These are phyloP conservation scores for Pogonophryne albipinna DNA, from an alignment of 2,797 vertebrate genomes.

Conservation along the genomic window DNA sequence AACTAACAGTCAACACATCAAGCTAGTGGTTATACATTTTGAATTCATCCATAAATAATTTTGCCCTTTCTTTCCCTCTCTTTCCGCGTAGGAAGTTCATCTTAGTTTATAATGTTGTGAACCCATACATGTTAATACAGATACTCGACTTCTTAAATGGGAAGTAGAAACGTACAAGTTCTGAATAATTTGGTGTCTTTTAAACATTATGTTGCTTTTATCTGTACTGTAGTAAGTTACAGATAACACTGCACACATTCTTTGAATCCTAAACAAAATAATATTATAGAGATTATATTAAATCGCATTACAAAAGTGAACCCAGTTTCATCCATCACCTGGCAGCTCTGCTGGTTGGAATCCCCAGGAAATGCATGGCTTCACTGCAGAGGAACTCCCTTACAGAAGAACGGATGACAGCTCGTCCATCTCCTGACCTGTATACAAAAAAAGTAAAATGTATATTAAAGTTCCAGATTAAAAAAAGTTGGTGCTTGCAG, in stretches of 20 bases:
- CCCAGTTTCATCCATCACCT: constrained; percentile 59
- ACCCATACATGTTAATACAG: not conserved
- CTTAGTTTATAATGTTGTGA: no score
- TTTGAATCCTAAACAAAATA: not conserved
- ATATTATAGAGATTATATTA: no score
- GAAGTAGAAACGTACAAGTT: not conserved
- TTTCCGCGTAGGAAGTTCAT: no score
- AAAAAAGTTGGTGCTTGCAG: not conserved
- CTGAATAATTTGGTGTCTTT: not conserved
- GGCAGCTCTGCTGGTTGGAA: constrained; percentile 89
- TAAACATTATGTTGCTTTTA: not conserved
- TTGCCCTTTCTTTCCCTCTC: no score
- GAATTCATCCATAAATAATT: no score
- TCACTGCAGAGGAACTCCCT: constrained; percentile 90
- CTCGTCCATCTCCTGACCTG: constrained; percentile 88
- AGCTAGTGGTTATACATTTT: no score
- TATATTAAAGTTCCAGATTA: not conserved
- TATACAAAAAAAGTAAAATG: rapidly evolving
- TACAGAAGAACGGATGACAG: constrained; percentile 88
- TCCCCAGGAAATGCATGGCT: constrained; percentile 86
- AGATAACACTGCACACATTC: not conserved
- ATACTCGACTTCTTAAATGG: not conserved
- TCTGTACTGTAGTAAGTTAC: not conserved
- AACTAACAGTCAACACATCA: no score
- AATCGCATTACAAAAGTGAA: not conserved